phyloP scores from a whole-genome alignment of 2,113 vertebrate species.

The Mormyrus iriodes region DNA sequence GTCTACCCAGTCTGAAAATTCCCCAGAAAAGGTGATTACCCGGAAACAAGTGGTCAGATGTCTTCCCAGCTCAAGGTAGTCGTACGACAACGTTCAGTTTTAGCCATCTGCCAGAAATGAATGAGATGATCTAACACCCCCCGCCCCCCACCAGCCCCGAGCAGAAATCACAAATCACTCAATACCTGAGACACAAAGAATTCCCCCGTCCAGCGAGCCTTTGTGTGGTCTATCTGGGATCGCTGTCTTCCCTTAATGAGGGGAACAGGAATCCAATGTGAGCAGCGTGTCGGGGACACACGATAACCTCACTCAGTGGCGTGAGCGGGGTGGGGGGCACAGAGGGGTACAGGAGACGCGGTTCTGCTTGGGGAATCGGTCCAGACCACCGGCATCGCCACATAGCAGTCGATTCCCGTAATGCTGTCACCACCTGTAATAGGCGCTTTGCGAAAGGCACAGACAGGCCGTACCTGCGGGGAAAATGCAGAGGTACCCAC shows the following conservation, averaged over 20 bases:
- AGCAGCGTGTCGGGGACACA: conserved; percentile 47
- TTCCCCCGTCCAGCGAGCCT: not conserved
- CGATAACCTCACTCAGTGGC: conserved; percentile 41
- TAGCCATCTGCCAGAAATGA: not conserved
- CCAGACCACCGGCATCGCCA: conserved; percentile 66
- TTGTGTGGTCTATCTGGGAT: conserved; percentile 16
- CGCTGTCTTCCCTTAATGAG: not conserved
- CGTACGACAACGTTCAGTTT: not conserved
- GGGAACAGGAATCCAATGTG: not conserved
- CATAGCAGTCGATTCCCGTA: conserved; percentile 54
- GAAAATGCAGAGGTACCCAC: conserved; percentile 29
- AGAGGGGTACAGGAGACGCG: conserved; percentile 9
- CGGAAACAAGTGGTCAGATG: not conserved
- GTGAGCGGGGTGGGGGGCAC: conserved; percentile 44
- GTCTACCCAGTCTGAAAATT: not conserved
- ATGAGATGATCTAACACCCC: not conserved
- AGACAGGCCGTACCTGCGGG: conserved; percentile 51
- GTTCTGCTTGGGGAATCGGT: conserved; percentile 32
- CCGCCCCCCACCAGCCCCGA: not conserved
- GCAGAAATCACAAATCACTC: conserved; percentile 10
- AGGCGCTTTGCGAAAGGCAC: conserved; percentile 55
- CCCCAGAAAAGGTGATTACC: not conserved
- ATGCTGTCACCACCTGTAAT: conserved; percentile 53
- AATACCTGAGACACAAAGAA: conserved; percentile 13
- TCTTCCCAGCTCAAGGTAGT: not conserved